phyloP scores from a whole-genome alignment of 2,888 invertebrate genomes.

The Dione vanillae region DNA sequence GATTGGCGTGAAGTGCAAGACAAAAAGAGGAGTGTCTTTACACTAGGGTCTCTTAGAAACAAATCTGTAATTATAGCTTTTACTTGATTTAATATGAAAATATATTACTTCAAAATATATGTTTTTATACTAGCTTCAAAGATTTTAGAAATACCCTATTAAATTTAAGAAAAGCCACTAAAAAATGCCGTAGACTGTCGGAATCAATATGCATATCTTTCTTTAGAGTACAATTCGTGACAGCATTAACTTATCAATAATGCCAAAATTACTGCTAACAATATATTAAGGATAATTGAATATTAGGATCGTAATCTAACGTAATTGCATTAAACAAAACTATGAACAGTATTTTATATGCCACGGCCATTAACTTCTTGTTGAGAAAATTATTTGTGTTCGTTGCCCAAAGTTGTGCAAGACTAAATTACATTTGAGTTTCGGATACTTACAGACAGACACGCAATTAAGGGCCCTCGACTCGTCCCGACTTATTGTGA shows the following conservation, averaged over 20 bases:
- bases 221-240: background rate
- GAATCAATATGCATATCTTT: background rate
- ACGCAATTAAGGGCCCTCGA: constrained; percentile 49
- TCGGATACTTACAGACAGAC: constrained; percentile 47
- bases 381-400: constrained; percentile 41
- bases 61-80: no score
- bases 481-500: constrained; percentile 40
- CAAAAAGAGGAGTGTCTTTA: no score
- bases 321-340: constrained; percentile 44
- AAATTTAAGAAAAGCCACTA: no score
- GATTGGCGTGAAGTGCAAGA: no score
- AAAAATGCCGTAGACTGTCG: no score
- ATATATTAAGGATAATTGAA: constrained; percentile 13
- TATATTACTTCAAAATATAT: no score
- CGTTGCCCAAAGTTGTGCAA: constrained; percentile 47
- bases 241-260: background rate
- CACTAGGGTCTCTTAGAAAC: no score
- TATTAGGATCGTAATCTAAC: constrained; percentile 25
- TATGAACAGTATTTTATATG: constrained; percentile 44
- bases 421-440: constrained; percentile 44
- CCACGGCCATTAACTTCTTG: constrained; percentile 46
- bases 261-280: background rate
- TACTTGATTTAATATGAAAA: no score
- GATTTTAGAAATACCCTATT: no score
- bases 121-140: no score